phyloP scores from a whole-genome alignment of 2,797 vertebrate genomes.

The Margarornis squamiger region DNA sequence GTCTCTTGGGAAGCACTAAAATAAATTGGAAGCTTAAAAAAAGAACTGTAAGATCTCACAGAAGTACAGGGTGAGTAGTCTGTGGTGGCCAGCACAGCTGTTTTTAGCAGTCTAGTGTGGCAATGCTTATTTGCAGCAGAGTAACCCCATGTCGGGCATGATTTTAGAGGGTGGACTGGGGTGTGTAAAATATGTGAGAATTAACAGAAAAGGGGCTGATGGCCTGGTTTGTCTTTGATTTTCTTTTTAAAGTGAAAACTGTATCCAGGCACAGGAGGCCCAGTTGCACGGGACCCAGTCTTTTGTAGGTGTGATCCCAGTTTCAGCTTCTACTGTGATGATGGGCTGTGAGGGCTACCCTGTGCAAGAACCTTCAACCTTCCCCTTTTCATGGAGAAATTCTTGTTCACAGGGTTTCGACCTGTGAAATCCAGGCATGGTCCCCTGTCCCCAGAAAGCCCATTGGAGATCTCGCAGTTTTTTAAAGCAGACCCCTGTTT shows the following conservation, averaged over 20 bases:
- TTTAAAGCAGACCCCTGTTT: neutral
- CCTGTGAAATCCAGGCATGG: neutral
- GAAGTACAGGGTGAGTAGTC: neutral
- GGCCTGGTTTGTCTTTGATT: neutral
- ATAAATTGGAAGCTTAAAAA: neutral
- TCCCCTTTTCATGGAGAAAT: neutral
- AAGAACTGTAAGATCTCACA: neutral
- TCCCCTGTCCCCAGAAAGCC: neutral
- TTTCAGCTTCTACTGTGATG: neutral
- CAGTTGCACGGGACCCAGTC: accelerated
- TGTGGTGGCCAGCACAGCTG: neutral
- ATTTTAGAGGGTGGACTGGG: neutral
- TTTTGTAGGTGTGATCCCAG: neutral
- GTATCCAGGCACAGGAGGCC: neutral
- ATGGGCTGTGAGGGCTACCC: neutral
- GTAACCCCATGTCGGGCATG: accelerated
- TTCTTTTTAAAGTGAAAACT: neutral
- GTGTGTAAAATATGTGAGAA: neutral
- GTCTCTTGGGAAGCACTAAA: neutral
- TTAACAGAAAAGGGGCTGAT: neutral
- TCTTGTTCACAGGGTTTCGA: neutral
- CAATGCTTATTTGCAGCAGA: neutral
- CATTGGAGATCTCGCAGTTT: neutral
- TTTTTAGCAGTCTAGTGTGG: neutral
- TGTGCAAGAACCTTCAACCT: neutral